A percentile compares a stretch with the other conserved stretches of the same genome.
Evolutionary conservation across 2,888 invertebrate genomes (phyloP).

Genomic region (Hyppa rectilinea): DNA sequence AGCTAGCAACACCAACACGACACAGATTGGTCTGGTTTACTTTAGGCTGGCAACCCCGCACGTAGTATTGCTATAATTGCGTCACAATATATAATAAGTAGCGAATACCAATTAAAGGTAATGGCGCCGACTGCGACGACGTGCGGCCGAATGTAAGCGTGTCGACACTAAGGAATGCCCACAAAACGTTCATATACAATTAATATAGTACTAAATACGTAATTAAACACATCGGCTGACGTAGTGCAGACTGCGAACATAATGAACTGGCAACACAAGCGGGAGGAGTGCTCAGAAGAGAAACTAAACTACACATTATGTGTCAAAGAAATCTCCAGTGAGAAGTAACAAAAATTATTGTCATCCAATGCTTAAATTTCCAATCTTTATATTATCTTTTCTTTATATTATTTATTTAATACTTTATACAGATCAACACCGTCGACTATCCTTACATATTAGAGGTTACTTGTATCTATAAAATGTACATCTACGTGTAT

Average conservation of each 20-base stretch:
- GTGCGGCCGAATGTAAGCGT: constrained; percentile 21
- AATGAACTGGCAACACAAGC: constrained; percentile 46
- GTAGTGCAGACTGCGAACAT: constrained; percentile 30
- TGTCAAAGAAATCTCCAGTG: constrained; percentile 75
- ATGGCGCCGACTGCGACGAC: constrained; percentile 4
- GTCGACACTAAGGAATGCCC: constrained; percentile 40
- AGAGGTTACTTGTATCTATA: constrained; percentile 77
- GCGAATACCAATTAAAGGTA: constrained; percentile 49
- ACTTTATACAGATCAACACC: constrained; percentile 86
- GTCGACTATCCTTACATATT: constrained; percentile 74
- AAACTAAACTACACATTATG: constrained; percentile 67
- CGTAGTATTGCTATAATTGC: constrained; percentile 84
- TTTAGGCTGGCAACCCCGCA: constrained; percentile 79
- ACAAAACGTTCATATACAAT: constrained; percentile 19
- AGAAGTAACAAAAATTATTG: constrained; percentile 89
- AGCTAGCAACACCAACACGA: constrained; percentile 86
- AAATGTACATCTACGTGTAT: constrained; percentile 76
- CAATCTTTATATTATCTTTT: constrained; percentile 82
- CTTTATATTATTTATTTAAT: constrained; percentile 80
- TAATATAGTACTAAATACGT: constrained; percentile 25
- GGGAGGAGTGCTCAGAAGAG: constrained; percentile 61
- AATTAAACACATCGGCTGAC: constrained; percentile 42
- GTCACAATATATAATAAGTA: constrained; percentile 54
- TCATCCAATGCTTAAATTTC: constrained; percentile 89
- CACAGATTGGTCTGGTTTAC: constrained; percentile 87